Evolutionary conservation across 2,888 invertebrate species (phyloP).

Genomic region (Plutella xylostella): DNA sequence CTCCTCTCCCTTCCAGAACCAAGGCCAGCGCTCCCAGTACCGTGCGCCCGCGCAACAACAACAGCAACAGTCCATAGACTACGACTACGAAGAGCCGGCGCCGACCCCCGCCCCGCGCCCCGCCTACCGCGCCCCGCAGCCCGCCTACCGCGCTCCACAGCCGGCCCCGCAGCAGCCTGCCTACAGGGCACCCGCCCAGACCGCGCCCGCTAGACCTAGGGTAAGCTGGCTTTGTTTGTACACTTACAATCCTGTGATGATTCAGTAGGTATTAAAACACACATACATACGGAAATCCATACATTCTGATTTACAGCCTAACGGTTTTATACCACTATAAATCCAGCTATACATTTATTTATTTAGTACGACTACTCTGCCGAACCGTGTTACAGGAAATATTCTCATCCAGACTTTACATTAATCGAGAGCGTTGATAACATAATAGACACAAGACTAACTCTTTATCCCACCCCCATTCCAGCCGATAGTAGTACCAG

Average conservation of each 20-base stretch:
- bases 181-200: conserved; percentile 23
- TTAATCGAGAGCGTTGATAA: too few species aligned
- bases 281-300: too few species aligned
- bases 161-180: conserved; percentile 28
- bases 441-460: neutral
- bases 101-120: conserved; percentile 23
- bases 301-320: too few species aligned
- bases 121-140: conserved; percentile 24
- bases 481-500: conserved; percentile 58
- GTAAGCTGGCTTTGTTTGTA: too few species aligned
- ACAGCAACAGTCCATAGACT: conserved; percentile 34
- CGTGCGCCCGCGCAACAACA: conserved; percentile 30
- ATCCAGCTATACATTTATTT: too few species aligned
- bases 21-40: conserved; percentile 31
- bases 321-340: too few species aligned
- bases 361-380: too few species aligned
- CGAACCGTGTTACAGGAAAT: too few species aligned
- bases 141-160: conserved; percentile 23
- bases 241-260: too few species aligned
- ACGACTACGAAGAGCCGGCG: conserved; percentile 45
- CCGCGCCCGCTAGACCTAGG: conserved; percentile 24
- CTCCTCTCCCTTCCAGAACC: neutral
- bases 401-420: too few species aligned
- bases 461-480: conserved; percentile 12
- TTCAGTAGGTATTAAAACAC: too few species aligned